Conservation (phyloP, 2,888 invertebrate species). For the Cinara cedri region DNA sequence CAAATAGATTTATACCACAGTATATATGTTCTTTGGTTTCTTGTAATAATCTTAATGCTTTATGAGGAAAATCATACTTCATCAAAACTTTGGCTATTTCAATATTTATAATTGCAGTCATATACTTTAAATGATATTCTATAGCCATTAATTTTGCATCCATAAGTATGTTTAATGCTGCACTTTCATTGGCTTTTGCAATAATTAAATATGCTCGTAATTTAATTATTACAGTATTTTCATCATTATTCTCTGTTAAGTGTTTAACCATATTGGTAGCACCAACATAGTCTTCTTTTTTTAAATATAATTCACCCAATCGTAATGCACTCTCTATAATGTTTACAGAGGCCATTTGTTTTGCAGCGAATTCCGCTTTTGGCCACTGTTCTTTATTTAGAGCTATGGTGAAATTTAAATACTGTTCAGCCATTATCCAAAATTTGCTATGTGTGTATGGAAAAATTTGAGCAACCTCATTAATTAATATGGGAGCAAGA, state of each 20-base stretch:
- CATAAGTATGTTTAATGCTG: slow-evolving; percentile 55
- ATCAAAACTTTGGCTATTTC: slow-evolving; percentile 51
- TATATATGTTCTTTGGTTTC: slow-evolving; percentile 54
- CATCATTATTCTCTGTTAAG: slow-evolving; percentile 39
- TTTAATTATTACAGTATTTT: slow-evolving; percentile 72
- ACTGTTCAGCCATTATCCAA: slow-evolving; percentile 74
- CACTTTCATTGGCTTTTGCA: slow-evolving; percentile 56
- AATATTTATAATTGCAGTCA: slow-evolving; percentile 49
- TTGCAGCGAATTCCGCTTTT: slow-evolving; percentile 66
- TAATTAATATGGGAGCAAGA: slow-evolving; percentile 35
- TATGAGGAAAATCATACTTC: slow-evolving; percentile 48
- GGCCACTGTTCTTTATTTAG: slow-evolving; percentile 65
- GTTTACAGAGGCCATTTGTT: slow-evolving; percentile 65
- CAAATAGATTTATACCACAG: slow-evolving; percentile 43
- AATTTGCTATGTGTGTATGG: slow-evolving; percentile 66
- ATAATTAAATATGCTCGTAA: slow-evolving; percentile 61
- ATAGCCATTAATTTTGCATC: slow-evolving; percentile 80
- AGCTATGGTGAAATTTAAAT: slow-evolving; percentile 66
- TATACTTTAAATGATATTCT: slow-evolving; percentile 67
- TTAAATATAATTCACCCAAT: slow-evolving; percentile 57
- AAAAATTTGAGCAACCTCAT: slow-evolving; percentile 63
- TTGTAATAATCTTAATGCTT: slow-evolving; percentile 50
- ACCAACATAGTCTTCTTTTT: slow-evolving; percentile 56
- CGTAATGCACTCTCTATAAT: slow-evolving; percentile 65
- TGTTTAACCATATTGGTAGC: slow-evolving; percentile 57